Conservation (phyloP, 2,113 vertebrate genomes). For the Psophia crepitans region DNA sequence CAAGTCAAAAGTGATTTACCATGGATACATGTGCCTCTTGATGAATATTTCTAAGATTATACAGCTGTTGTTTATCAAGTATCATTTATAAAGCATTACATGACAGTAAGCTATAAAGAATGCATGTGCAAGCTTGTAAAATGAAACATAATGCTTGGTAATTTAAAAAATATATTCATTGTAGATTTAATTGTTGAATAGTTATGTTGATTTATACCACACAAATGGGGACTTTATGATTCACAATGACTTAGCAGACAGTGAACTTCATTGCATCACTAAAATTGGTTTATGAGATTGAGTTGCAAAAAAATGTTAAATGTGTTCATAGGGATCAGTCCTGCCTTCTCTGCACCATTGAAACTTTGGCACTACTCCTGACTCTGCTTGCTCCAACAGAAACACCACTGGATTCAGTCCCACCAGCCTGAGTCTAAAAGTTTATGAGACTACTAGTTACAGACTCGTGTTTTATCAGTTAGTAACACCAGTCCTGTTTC, state of each 20-base stretch:
- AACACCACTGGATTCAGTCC: background rate
- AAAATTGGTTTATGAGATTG: conserved; percentile 18
- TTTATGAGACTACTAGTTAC: background rate
- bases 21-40: conserved; percentile 47
- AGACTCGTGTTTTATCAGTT: fast-evolving
- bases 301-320: background rate
- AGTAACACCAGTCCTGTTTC: background rate
- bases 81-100: conserved; percentile 70
- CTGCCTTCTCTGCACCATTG: background rate
- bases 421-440: background rate
- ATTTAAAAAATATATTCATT: conserved; percentile 66
- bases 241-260: conserved; percentile 43
- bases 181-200: conserved; percentile 66
- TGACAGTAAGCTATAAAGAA: conserved; percentile 65
- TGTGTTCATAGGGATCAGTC: background rate
- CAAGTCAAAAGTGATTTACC: conserved; percentile 57
- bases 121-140: conserved; percentile 56
- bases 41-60: conserved; percentile 65
- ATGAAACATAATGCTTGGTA: conserved; percentile 59
- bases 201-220: conserved; percentile 57
- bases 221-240: conserved; percentile 46
- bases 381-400: background rate
- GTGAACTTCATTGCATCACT: conserved; percentile 28
- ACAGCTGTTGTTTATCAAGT: conserved; percentile 63
- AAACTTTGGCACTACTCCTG: background rate